phyloP scores from a whole-genome alignment of 2,113 vertebrate species.

The Oryctolagus cuniculus region mOryCun1.1 NC_091434.1:124937501-124938000 shows the following conservation, averaged over 20 bases:
- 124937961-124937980: accelerated
- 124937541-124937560: not conserved
- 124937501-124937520: not conserved
- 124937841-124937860: not conserved
- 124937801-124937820: not conserved
- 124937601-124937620: accelerated
- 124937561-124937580: not conserved
- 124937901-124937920: not conserved
- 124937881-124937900: not conserved
- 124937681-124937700: not conserved
- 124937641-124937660: not conserved
- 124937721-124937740: not conserved
- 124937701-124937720: not conserved
- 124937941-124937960: not conserved
- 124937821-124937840: not conserved
- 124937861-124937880: not conserved
- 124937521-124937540: not conserved
- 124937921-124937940: not conserved
- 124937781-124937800: not conserved
- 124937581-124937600: accelerated
- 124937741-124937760: not conserved
- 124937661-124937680: not conserved
- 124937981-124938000: not conserved
- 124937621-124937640: not conserved
- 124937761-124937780: not conserved